Evolutionary conservation across 2,797 vertebrate species (phyloP).

Genomic region (Neoniphon sammara): DNA sequence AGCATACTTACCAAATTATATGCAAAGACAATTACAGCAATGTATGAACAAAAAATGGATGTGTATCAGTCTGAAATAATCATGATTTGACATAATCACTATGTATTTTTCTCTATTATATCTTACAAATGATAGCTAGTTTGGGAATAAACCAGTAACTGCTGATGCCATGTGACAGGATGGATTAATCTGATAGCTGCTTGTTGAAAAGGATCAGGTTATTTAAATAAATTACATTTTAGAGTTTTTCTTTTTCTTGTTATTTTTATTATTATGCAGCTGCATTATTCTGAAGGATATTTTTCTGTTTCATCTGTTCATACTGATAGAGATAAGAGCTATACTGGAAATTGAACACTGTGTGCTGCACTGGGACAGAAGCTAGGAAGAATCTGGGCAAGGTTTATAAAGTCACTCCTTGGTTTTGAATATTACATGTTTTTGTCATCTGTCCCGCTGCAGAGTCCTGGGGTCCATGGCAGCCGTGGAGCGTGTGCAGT

Average conservation of each 20-base stretch:
- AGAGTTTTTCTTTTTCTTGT: too few species aligned
- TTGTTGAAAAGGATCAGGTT: not conserved
- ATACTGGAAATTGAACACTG: too few species aligned
- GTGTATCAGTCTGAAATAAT: not conserved
- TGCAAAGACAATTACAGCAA: not conserved
- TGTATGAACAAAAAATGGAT: too few species aligned
- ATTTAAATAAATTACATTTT: too few species aligned
- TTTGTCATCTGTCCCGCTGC: conserved; percentile 30
- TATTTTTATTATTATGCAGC: too few species aligned
- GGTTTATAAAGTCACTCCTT: not conserved
- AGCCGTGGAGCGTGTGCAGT: conserved; percentile 93
- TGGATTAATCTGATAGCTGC: not conserved
- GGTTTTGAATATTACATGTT: not conserved
- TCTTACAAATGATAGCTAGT: not conserved
- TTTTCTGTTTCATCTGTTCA: too few species aligned
- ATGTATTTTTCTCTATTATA: too few species aligned
- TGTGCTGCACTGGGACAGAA: not conserved
- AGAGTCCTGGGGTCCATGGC: conserved; percentile 94
- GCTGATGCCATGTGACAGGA: conserved; percentile 2
- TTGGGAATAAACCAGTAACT: conserved; percentile 15
- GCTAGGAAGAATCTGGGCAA: not conserved
- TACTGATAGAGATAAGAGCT: too few species aligned
- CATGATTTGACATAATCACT: not conserved
- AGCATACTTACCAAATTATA: not conserved
- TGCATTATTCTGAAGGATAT: too few species aligned